These are phyloP conservation scores for Corella eumyota DNA, from an alignment of 23 tunicate species.

Conservation along the genomic window DNA sequence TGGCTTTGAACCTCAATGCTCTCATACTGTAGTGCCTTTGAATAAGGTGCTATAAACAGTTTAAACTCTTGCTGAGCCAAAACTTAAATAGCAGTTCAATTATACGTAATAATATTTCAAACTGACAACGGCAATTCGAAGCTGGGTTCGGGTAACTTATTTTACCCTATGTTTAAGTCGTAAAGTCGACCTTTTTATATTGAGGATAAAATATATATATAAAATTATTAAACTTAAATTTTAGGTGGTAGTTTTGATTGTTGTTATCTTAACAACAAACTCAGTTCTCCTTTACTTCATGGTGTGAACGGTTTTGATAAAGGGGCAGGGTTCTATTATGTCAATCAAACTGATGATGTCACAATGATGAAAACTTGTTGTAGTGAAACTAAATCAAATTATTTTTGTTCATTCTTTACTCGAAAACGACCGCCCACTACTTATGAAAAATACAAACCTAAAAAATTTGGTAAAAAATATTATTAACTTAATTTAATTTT, in stretches of 20 bases:
- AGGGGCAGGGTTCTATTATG: constrained; percentile 60
- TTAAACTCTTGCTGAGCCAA: too few species aligned
- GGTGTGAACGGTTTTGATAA: constrained; percentile 27
- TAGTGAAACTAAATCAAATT: constrained; percentile 30
- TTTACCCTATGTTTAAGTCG: too few species aligned
- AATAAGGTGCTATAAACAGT: too few species aligned
- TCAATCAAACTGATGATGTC: constrained; percentile 24
- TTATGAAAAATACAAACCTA: constrained; percentile 1
- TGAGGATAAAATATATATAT: not conserved
- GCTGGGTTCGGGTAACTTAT: too few species aligned
- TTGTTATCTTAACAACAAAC: constrained; percentile 22
- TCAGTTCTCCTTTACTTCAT: constrained; percentile 25
- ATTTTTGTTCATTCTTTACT: constrained; percentile 43
- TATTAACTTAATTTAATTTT: too few species aligned
- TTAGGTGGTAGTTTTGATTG: constrained; percentile 69
- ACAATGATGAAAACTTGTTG: constrained; percentile 38
- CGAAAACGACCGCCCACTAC: constrained; percentile 29
- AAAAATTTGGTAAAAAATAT: too few species aligned
- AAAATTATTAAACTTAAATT: not conserved
- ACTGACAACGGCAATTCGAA: too few species aligned
- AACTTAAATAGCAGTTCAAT: too few species aligned
- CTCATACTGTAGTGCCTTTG: too few species aligned
- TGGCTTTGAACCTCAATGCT: not conserved
- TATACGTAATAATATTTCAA: too few species aligned
- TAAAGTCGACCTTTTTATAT: too few species aligned